These are phyloP conservation scores for Clangula hyemalis DNA, from an alignment of 2,797 vertebrate genomes.

Conservation along the genomic window DNA sequence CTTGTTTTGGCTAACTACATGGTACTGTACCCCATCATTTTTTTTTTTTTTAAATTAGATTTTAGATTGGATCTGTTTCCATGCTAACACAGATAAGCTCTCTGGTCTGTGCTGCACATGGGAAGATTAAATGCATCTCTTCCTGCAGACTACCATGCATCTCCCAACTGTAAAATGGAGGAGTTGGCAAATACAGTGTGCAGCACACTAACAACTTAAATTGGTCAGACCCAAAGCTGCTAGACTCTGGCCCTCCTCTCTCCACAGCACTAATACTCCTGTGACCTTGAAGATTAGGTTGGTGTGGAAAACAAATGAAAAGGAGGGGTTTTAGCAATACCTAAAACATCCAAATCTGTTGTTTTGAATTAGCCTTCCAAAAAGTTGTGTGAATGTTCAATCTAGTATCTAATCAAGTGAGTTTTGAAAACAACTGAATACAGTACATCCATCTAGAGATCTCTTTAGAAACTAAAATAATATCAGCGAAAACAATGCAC, in stretches of 20 bases:
- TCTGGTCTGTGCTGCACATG: not conserved
- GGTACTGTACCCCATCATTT: not conserved
- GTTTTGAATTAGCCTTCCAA: not conserved
- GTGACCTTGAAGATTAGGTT: not conserved
- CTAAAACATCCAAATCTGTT: not conserved
- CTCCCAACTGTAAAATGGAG: not conserved
- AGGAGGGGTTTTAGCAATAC: not conserved
- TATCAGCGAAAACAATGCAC: not conserved
- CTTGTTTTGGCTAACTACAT: not conserved
- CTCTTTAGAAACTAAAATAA: not conserved
- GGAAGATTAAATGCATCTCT: not conserved
- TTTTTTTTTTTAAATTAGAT: not conserved
- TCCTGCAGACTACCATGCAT: not conserved
- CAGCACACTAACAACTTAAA: not conserved
- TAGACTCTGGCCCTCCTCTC: not conserved
- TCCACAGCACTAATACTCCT: rapidly evolving
- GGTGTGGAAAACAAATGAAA: not conserved
- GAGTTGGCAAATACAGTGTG: rapidly evolving
- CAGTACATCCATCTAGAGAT: not conserved
- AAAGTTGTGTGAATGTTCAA: not conserved
- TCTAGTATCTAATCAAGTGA: not conserved
- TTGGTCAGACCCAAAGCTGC: not conserved
- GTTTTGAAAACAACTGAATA: not conserved
- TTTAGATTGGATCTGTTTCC: not conserved
- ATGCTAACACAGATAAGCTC: not conserved